phyloP scores from a whole-genome alignment of 2,888 invertebrate genomes.

The Acanthosepion lycidas region DNA sequence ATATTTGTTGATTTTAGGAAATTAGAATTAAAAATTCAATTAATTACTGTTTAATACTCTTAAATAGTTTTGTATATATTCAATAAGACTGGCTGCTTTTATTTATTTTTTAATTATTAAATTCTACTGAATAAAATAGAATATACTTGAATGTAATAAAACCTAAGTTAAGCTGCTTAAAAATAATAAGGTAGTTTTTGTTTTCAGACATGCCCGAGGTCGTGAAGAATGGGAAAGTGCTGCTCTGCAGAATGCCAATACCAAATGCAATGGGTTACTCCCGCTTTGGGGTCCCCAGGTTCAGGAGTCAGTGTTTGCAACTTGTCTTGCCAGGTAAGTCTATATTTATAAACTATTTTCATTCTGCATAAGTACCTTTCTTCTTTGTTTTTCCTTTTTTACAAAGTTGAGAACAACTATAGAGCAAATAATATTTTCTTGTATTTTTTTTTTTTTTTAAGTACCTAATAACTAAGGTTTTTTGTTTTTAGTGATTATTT shows the following conservation, averaged over 20 bases:
- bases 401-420: too few relatives aligned
- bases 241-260: conserved; percentile 97
- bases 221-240: conserved; percentile 99
- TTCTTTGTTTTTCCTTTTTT: too few relatives aligned
- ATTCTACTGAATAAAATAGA: not conserved
- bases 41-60: not conserved
- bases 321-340: conserved; percentile 89
- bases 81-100: not conserved
- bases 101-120: not conserved
- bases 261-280: conserved; percentile 95
- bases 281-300: conserved; percentile 93
- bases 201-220: conserved; percentile 78
- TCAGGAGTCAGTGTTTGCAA: conserved; percentile 80
- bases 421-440: too few relatives aligned
- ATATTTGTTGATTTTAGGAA: too few relatives aligned
- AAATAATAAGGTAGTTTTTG: not conserved
- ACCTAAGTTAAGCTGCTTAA: not conserved
- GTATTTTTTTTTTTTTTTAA: too few relatives aligned
- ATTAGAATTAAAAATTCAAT: too few relatives aligned
- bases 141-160: not conserved
- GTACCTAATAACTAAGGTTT: too few relatives aligned
- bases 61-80: not conserved
- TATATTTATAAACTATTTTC: too few relatives aligned
- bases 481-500: not conserved
- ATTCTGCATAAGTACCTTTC: too few relatives aligned